Evolutionary conservation across 2,797 vertebrate species (phyloP).

Genomic region (Miopithecus talapoin): DNA sequence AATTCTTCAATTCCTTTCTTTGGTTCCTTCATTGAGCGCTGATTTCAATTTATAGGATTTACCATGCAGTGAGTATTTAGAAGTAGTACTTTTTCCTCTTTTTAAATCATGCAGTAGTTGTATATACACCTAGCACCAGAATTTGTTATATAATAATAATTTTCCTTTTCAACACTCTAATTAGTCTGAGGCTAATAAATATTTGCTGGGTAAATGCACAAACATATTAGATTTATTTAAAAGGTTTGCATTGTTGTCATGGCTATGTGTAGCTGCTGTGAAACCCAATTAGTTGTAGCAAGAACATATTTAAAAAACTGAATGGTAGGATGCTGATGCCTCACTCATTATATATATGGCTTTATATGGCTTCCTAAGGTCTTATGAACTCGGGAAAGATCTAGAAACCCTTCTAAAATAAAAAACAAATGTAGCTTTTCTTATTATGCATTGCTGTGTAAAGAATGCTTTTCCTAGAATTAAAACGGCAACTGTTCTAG

Average conservation of each 20-base stretch:
- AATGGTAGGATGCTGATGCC: neutral
- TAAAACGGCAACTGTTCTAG: neutral
- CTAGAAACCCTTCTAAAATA: neutral
- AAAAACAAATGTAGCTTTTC: neutral
- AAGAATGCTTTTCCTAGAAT: neutral
- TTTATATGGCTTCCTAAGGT: neutral
- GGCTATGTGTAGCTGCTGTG: neutral
- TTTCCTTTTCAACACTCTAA: neutral
- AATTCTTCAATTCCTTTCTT: neutral
- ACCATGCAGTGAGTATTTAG: neutral
- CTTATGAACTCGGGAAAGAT: neutral
- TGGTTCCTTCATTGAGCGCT: neutral
- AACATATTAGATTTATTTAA: constrained; percentile 31
- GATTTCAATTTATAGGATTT: neutral
- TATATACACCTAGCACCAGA: neutral
- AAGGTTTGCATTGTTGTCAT: neutral
- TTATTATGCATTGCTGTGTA: neutral
- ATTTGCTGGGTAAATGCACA: neutral
- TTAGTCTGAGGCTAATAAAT: constrained; percentile 30
- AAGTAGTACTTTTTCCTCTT: neutral
- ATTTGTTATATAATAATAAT: neutral
- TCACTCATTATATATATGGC: neutral
- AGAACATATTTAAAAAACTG: constrained; percentile 7
- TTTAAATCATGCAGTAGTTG: neutral
- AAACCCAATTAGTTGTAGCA: neutral